These are phyloP conservation scores for Busseola fusca DNA, from an alignment of 2,888 invertebrate genomes.

Conservation along the genomic window DNA sequence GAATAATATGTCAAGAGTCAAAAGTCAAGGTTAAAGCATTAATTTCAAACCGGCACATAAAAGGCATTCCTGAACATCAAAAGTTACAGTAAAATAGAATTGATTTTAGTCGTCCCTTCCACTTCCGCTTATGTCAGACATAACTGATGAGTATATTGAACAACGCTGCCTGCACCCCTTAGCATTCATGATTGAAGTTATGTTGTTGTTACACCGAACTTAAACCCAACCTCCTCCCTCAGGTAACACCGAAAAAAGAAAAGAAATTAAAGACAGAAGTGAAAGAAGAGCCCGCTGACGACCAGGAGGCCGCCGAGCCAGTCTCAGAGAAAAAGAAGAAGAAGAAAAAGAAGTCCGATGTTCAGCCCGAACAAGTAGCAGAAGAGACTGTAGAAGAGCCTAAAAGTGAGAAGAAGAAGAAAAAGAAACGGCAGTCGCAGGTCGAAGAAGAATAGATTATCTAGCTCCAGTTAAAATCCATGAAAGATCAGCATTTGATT, in stretches of 20 bases:
- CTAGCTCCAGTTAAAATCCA: conserved; percentile 55
- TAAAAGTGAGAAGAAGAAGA: conserved; percentile 84
- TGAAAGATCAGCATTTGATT: conserved; percentile 1
- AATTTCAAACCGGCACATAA: too few relatives aligned
- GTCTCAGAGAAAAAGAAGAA: conserved; percentile 86
- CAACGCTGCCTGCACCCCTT: not conserved
- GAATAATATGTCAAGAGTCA: too few relatives aligned
- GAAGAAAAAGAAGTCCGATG: conserved; percentile 86
- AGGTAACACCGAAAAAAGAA: conserved; percentile 84
- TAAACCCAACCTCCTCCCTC: conserved; percentile 2
- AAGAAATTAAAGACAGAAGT: conserved; percentile 71
- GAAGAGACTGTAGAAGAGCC: conserved; percentile 68
- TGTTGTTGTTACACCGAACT: not conserved
- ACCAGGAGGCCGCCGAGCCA: conserved; percentile 62
- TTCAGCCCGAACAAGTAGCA: conserved; percentile 59
- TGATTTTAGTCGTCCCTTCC: too few relatives aligned
- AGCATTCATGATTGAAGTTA: not conserved
- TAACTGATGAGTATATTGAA: not conserved
- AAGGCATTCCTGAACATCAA: too few relatives aligned
- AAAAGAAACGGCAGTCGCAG: conserved; percentile 79
- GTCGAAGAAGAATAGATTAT: conserved; percentile 71
- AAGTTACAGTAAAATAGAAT: too few relatives aligned
- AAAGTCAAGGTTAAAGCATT: too few relatives aligned
- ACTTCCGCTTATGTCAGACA: not conserved
- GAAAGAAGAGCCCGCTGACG: conserved; percentile 43